Evolutionary conservation across 2,888 invertebrate species (phyloP).

Genomic region (Hoplodrina ambigua): DNA sequence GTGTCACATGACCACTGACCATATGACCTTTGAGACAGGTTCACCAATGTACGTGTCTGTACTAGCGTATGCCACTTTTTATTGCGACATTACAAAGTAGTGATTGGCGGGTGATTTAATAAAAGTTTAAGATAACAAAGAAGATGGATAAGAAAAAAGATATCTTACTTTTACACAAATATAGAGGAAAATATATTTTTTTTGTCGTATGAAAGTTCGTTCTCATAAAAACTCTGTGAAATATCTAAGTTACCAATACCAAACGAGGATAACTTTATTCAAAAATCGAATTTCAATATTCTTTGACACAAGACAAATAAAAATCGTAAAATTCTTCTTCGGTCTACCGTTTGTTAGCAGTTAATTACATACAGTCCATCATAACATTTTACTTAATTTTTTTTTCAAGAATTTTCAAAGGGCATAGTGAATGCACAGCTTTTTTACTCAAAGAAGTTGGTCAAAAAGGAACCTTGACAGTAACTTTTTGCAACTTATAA

Average conservation of each 20-base stretch:
- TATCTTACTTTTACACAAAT: no score
- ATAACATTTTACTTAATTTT: not conserved
- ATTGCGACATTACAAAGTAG: constrained; percentile 20
- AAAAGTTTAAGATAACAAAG: no score
- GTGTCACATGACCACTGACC: constrained; percentile 40
- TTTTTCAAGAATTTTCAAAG: no score
- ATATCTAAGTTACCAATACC: not conserved
- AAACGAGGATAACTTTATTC: no score
- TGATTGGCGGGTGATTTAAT: not conserved
- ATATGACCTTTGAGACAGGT: constrained; percentile 50
- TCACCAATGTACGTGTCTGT: constrained; percentile 24
- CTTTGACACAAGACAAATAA: not conserved
- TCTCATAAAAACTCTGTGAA: not conserved
- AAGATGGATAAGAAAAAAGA: no score
- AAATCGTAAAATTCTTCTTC: not conserved
- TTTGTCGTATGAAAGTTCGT: no score
- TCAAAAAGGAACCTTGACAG: not conserved
- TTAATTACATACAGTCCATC: not conserved
- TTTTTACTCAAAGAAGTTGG: not conserved
- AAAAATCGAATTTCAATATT: not conserved
- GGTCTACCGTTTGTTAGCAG: not conserved
- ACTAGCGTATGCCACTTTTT: constrained; percentile 27
- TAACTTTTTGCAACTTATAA: not conserved
- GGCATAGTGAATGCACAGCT: no score
- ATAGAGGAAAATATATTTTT: no score